Evolutionary conservation across 2,888 invertebrate genomes (phyloP).

Genomic region (Melieria omissa): DNA sequence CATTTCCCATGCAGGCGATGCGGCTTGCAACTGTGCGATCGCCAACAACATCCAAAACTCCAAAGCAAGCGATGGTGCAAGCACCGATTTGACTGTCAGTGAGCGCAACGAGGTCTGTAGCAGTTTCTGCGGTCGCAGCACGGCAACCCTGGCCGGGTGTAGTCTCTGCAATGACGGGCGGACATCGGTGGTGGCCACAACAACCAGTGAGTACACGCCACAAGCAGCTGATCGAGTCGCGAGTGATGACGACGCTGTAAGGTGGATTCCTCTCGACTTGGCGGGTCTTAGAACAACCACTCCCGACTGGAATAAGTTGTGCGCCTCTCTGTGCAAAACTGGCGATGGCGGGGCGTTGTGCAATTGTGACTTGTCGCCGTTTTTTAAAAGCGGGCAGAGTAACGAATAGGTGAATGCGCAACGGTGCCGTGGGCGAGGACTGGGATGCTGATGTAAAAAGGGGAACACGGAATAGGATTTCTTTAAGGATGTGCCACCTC

Average conservation of each 20-base stretch:
- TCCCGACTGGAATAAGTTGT: constrained; percentile 75
- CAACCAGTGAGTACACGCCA: no score
- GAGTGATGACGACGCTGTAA: background rate
- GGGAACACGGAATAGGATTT: no score
- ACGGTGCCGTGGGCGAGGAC: background rate
- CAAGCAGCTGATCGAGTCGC: no score
- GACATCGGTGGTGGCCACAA: background rate
- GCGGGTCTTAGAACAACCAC: constrained; percentile 44
- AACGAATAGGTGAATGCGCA: background rate
- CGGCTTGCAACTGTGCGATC: constrained; percentile 47
- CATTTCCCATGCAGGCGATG: constrained; percentile 47
- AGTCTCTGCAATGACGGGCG: constrained; percentile 51
- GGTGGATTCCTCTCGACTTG: background rate
- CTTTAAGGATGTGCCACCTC: background rate
- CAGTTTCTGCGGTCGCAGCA: constrained; percentile 55
- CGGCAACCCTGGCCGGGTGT: constrained; percentile 58
- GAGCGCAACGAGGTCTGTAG: constrained; percentile 53
- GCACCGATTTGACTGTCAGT: background rate
- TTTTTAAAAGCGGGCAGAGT: constrained; percentile 52
- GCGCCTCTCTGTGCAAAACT: constrained; percentile 73
- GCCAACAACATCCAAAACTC: no score
- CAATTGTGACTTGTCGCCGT: constrained; percentile 78
- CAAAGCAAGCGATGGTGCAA: constrained; percentile 14
- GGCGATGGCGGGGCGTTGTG: constrained; percentile 82
- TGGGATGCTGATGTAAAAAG: background rate